Conservation (phyloP, 2,113 vertebrate species). For the Calyptommatus sinebrachiatus region DNA sequence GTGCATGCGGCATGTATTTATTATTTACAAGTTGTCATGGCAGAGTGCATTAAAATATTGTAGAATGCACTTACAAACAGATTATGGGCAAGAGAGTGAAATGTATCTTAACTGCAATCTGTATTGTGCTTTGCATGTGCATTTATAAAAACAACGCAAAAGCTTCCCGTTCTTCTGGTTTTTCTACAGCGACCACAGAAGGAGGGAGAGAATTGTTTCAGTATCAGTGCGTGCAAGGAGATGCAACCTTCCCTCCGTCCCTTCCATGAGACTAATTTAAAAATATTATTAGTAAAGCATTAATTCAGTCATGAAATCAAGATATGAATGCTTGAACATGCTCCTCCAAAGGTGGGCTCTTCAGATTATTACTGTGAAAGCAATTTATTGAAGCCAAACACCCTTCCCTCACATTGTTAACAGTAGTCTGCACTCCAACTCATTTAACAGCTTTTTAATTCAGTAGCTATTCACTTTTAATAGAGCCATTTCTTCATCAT, state of each 20-base stretch:
- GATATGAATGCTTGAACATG: constrained; percentile 74
- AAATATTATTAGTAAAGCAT: constrained; percentile 64
- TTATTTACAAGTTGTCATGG: constrained; percentile 58
- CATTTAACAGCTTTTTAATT: constrained; percentile 81
- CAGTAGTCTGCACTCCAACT: constrained; percentile 71
- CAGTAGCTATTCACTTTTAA: constrained; percentile 80
- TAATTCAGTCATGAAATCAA: constrained; percentile 71
- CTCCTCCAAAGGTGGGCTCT: constrained; percentile 75
- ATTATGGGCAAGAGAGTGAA: constrained; percentile 48
- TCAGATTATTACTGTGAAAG: constrained; percentile 74
- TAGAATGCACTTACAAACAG: constrained; percentile 51
- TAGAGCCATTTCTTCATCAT: constrained; percentile 81
- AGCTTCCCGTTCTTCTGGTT: constrained; percentile 28
- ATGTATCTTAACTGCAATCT: constrained; percentile 64
- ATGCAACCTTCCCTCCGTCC: constrained; percentile 46
- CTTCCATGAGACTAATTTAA: constrained; percentile 65
- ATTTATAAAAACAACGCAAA: constrained; percentile 19
- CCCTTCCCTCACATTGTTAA: constrained; percentile 75
- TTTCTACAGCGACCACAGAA: constrained; percentile 1
- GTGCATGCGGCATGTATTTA: constrained; percentile 36
- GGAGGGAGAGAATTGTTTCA: constrained; percentile 56
- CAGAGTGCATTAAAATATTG: constrained; percentile 41
- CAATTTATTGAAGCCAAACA: constrained; percentile 80
- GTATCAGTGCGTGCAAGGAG: constrained; percentile 49
- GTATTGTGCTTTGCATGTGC: constrained; percentile 53